These are phyloP conservation scores for Hippocampus comes DNA, from an alignment of 2,113 vertebrate species.

Conservation along the genomic window DNA sequence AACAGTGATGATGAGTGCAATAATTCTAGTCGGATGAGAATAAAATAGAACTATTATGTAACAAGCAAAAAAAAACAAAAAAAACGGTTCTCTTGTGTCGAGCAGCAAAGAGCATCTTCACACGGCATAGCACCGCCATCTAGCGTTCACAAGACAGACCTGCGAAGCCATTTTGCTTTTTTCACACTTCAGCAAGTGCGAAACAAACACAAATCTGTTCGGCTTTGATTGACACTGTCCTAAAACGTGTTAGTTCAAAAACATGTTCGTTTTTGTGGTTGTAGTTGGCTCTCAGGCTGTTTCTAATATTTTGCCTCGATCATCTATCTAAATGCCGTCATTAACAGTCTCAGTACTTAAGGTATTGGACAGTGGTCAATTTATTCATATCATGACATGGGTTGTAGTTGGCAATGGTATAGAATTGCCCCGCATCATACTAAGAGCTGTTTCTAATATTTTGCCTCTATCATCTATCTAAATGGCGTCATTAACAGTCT, in stretches of 20 bases:
- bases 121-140: slow-evolving; percentile 61
- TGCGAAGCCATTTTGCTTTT: neutral
- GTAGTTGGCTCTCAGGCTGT: too few relatives aligned
- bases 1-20: neutral
- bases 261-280: too few relatives aligned
- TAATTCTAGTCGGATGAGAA: neutral
- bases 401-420: too few relatives aligned
- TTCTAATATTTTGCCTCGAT: neutral
- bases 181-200: too few relatives aligned
- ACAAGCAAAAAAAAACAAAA: neutral
- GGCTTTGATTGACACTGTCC: too few relatives aligned
- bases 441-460: neutral
- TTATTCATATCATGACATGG: too few relatives aligned
- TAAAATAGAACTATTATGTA: neutral
- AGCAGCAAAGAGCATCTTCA: neutral
- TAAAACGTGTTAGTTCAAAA: too few relatives aligned
- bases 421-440: too few relatives aligned
- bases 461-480: neutral
- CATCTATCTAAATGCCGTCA: neutral
- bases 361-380: too few relatives aligned
- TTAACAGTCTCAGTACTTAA: too few relatives aligned
- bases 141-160: slow-evolving; percentile 46
- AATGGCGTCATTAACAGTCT: neutral
- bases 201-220: too few relatives aligned
- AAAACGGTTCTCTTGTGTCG: slow-evolving; percentile 5